Conservation (phyloP, 1,140 invertebrate genomes). For the Nymphalis io region DNA sequence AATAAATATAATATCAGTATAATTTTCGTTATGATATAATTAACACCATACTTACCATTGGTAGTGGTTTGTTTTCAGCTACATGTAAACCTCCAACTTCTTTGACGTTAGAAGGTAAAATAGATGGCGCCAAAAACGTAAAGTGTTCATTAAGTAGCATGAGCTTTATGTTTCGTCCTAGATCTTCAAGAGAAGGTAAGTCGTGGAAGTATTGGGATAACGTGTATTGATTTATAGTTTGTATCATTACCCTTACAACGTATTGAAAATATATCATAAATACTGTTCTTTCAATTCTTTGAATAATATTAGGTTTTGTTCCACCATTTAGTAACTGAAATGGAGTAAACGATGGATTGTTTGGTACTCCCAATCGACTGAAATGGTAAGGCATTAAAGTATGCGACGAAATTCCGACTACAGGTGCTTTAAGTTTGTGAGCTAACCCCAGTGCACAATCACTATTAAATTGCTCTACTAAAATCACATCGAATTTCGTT, state of each 20-base stretch:
- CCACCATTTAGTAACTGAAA: neutral
- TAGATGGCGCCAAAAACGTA: neutral
- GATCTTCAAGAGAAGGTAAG: conserved; percentile 23
- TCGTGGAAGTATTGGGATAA: conserved; percentile 15
- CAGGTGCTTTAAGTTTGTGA: neutral
- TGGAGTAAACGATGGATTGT: neutral
- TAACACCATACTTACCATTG: no score
- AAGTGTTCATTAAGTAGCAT: conserved; percentile 13
- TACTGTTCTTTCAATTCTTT: conserved; percentile 9
- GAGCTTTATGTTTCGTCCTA: conserved; percentile 26
- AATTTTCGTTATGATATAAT: no score
- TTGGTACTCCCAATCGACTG: neutral
- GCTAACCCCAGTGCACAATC: no score
- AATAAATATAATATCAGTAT: no score
- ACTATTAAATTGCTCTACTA: no score
- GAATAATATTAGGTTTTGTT: neutral
- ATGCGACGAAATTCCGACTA: neutral
- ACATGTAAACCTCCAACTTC: no score
- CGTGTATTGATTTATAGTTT: neutral
- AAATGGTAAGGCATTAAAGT: neutral
- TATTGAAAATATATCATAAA: conserved; percentile 8
- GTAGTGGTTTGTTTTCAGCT: no score
- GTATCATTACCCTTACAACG: neutral
- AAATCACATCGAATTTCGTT: no score
- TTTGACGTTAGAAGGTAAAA: no score